Conservation (phyloP, 2,113 vertebrate species). For the Coracopsis vasa region DNA sequence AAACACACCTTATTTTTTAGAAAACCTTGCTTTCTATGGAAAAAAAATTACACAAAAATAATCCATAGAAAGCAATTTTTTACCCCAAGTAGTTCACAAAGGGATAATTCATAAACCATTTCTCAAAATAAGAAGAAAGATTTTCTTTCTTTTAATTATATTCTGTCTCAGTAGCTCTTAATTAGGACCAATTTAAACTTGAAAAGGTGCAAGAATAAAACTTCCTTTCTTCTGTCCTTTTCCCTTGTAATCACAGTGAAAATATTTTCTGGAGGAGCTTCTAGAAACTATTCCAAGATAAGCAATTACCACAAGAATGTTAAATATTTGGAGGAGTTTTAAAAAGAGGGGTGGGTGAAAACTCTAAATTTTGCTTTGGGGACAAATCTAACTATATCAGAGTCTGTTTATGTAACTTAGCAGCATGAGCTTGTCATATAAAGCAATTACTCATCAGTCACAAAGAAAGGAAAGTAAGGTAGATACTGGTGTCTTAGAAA, state of each 20-base stretch:
- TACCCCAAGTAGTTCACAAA: background rate
- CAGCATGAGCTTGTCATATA: background rate
- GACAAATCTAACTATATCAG: background rate
- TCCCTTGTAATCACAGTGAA: background rate
- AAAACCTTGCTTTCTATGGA: background rate
- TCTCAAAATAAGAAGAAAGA: background rate
- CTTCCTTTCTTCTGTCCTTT: background rate
- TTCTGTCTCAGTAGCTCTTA: background rate
- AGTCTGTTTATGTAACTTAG: background rate
- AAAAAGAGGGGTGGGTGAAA: background rate
- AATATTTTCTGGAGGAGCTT: background rate
- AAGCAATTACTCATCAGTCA: background rate
- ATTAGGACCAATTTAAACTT: background rate
- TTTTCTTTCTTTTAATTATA: background rate
- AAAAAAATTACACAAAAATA: background rate
- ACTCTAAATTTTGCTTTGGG: background rate
- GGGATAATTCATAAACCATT: background rate
- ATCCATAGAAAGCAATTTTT: background rate
- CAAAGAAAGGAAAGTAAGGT: background rate
- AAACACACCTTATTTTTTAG: background rate
- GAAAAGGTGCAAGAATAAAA: background rate
- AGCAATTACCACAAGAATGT: background rate
- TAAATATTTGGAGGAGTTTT: background rate
- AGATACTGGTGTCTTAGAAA: background rate
- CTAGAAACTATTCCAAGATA: background rate